Evolutionary conservation across 2,113 vertebrate genomes (phyloP).

Genomic region (Chionomys nivalis): DNA sequence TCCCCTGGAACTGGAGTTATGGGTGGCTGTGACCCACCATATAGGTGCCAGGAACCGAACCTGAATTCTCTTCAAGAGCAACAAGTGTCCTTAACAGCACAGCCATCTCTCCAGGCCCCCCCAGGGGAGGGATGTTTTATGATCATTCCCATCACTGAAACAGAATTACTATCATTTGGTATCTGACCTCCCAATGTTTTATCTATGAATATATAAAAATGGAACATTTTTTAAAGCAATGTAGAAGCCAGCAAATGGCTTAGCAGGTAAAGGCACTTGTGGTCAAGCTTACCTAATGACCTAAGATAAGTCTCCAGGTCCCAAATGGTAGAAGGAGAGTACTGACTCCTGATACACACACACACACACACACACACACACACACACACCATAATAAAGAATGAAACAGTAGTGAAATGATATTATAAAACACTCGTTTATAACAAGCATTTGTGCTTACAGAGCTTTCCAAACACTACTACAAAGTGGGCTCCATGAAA

Average conservation of each 20-base stretch:
- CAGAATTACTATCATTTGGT: conserved; percentile 25
- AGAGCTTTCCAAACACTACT: neutral
- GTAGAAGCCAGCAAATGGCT: neutral
- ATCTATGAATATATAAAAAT: neutral
- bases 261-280: neutral
- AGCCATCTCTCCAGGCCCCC: neutral
- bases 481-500: neutral
- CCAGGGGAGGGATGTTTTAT: neutral
- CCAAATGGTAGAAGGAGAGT: neutral
- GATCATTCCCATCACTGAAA: neutral
- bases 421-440: neutral
- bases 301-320: neutral
- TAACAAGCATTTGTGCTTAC: conserved; percentile 26
- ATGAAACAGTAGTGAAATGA: neutral
- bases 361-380: neutral
- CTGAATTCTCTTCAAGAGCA: neutral
- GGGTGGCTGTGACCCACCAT: neutral
- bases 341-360: neutral
- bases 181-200: neutral
- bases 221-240: neutral
- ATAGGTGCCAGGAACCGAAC: neutral
- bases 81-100: neutral
- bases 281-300: neutral
- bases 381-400: neutral
- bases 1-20: neutral